Percentiles rank a stretch among this genome's conserved stretches.
phyloP scores from a whole-genome alignment of 2,113 vertebrate species.

The Caretta caretta region DNA sequence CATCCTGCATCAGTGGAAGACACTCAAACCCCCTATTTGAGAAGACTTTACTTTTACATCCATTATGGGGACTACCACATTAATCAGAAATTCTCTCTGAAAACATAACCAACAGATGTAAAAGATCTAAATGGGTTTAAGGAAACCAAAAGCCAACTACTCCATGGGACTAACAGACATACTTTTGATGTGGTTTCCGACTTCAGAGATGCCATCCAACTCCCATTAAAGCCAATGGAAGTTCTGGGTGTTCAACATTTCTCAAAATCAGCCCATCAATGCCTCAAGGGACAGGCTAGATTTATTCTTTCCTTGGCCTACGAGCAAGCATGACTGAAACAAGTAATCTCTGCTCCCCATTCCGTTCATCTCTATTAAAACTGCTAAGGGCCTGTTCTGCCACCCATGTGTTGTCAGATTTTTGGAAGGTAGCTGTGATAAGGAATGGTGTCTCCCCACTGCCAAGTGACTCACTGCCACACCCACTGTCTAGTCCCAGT shows the following conservation, averaged over 20 bases:
- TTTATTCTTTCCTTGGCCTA: not conserved
- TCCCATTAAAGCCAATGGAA: not conserved
- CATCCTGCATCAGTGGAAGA: not conserved
- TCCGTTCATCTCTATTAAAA: not conserved
- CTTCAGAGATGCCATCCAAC: not conserved
- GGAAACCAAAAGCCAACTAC: not conserved
- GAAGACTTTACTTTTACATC: accelerated
- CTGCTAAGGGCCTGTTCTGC: not conserved
- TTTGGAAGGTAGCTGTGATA: not conserved
- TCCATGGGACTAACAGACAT: not conserved
- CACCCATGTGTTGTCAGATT: not conserved
- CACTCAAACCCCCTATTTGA: conserved; percentile 46
- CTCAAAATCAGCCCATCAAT: not conserved
- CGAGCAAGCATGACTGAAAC: not conserved
- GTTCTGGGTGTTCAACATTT: not conserved
- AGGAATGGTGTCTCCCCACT: not conserved
- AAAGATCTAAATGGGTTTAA: not conserved
- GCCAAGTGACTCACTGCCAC: not conserved
- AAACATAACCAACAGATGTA: no score
- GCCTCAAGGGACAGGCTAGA: not conserved
- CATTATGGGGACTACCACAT: no score
- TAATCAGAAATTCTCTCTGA: not conserved
- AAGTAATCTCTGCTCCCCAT: not conserved
- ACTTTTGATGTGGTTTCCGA: not conserved
- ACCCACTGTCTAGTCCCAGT: not conserved